These are phyloP conservation scores for Melieria picta DNA, from an alignment of 2,888 invertebrate species.

Conservation along the genomic window DNA sequence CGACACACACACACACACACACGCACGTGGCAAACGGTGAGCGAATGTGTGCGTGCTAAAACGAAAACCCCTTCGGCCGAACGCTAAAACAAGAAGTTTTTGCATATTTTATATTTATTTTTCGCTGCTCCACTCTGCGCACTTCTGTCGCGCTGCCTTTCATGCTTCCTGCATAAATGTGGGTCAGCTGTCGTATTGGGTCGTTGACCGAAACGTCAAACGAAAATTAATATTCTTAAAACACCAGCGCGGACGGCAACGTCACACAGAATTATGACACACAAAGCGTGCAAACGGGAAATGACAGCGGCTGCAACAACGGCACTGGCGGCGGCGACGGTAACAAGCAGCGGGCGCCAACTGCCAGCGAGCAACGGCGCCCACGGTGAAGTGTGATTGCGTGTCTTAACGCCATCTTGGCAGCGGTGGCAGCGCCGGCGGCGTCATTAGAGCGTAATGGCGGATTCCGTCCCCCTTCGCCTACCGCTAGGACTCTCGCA, in stretches of 20 bases:
- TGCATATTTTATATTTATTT: background rate
- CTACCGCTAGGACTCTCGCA: background rate
- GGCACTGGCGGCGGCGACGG: background rate
- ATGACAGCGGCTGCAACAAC: constrained; percentile 2
- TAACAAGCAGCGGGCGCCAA: constrained; percentile 9
- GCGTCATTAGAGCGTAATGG: constrained; percentile 32
- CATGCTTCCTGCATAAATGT: constrained; percentile 16
- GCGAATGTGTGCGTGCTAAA: background rate
- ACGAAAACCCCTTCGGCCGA: no score
- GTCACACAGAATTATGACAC: background rate
- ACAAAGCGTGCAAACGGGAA: constrained; percentile 2
- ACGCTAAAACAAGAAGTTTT: no score
- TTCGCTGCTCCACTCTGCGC: background rate
- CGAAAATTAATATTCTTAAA: constrained; percentile 38
- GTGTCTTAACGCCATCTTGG: constrained; percentile 41
- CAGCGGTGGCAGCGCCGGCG: background rate
- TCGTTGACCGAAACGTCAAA: constrained; percentile 39
- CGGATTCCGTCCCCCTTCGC: constrained; percentile 8
- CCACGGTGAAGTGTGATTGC: constrained; percentile 35
- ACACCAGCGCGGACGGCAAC: constrained; percentile 20
- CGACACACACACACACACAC: background rate
- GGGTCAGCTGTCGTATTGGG: constrained; percentile 35
- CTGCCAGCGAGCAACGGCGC: constrained; percentile 6
- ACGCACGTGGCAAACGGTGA: background rate
- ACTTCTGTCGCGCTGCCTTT: background rate